A percentile compares a stretch with the other conserved stretches of the same genome.
These are phyloP conservation scores for Cryptus armator DNA, from an alignment of 2,888 invertebrate genomes.

Conservation along the genomic window DNA sequence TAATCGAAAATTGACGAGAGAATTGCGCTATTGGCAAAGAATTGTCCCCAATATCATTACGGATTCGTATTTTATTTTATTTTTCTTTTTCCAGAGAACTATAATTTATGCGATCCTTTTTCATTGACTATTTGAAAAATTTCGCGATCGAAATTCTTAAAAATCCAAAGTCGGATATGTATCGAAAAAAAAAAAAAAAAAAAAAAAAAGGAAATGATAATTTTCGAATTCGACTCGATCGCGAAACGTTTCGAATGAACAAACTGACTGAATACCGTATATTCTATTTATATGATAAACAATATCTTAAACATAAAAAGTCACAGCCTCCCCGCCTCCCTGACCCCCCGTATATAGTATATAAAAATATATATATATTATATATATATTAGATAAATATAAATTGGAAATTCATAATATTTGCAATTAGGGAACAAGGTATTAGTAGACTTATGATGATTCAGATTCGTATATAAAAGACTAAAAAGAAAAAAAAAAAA, in stretches of 20 bases:
- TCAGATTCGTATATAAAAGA: slow-evolving; percentile 52
- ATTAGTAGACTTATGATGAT: slow-evolving; percentile 68
- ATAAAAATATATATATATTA: slow-evolving; percentile 62
- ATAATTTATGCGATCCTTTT: background rate
- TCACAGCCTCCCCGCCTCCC: slow-evolving; percentile 43
- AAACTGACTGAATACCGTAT: slow-evolving; percentile 78
- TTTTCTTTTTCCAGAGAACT: slow-evolving; percentile 10
- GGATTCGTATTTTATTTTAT: slow-evolving; percentile 22
- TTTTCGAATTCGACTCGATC: slow-evolving; percentile 61
- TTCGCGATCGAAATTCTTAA: slow-evolving; percentile 11
- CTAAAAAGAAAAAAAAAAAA: slow-evolving; percentile 10
- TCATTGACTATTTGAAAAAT: background rate
- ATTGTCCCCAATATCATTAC: slow-evolving; percentile 3
- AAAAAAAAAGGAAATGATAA: too few species aligned
- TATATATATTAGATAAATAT: slow-evolving; percentile 68
- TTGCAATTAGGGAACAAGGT: slow-evolving; percentile 78
- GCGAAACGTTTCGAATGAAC: slow-evolving; percentile 74
- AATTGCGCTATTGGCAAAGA: background rate
- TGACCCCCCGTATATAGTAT: slow-evolving; percentile 52
- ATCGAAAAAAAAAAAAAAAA: slow-evolving; percentile 5
- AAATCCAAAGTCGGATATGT: slow-evolving; percentile 17
- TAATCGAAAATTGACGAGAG: background rate
- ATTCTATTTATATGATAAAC: slow-evolving; percentile 71
- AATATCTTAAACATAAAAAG: slow-evolving; percentile 69
- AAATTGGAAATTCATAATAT: slow-evolving; percentile 73